Evolutionary conservation across 2,113 vertebrate species (phyloP), one percentile per base, ranked within the genome.

Genomic region (Gulo gulo): DNA sequence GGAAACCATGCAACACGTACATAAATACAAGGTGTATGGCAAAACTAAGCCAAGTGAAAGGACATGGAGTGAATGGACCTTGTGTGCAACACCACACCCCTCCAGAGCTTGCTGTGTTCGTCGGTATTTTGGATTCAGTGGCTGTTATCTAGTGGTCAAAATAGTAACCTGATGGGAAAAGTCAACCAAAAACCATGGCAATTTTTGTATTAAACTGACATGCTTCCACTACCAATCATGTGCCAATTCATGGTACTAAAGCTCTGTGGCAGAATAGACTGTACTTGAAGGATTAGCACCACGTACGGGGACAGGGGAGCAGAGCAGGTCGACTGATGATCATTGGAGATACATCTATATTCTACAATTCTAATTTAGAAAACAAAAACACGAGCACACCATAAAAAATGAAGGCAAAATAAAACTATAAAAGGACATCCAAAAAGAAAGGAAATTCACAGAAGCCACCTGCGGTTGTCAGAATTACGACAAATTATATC

Each of bases 381-480:
- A 90, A 45, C 12, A 65, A 94, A 80, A 88, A 42, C 11, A 88
- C 3, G 81, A 81, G 42, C 14, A 63, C 1, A 39, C 6, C 67
- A 83, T 84, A 21, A 94, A 95, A 92, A 73, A 16, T 45, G 74
- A 57, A 80, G 52, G 61, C 21, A 63, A 96, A 93, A 76, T 65
- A 69, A 87, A 93, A 81, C 67, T 73, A 67, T 18, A 39, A 59
- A 86, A 90, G 29, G 87, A 90, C 89, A 87, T 1, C 47, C 47
- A 50, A 59, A 94, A 87, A 90, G 67, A 21, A 14, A 67, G n/a
- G 61, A 91, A 61, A 15, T 91, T 94, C 91, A 94, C 3, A 73
- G 45, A 92, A 93, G 42, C 24, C 67, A 85, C 21, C 63, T 63
- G 21, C 90, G 59, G 96, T 39, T 93, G 59, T 97, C 78, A 91